phyloP scores from a whole-genome alignment of 2,888 invertebrate species.

The Phasia obesa region DNA sequence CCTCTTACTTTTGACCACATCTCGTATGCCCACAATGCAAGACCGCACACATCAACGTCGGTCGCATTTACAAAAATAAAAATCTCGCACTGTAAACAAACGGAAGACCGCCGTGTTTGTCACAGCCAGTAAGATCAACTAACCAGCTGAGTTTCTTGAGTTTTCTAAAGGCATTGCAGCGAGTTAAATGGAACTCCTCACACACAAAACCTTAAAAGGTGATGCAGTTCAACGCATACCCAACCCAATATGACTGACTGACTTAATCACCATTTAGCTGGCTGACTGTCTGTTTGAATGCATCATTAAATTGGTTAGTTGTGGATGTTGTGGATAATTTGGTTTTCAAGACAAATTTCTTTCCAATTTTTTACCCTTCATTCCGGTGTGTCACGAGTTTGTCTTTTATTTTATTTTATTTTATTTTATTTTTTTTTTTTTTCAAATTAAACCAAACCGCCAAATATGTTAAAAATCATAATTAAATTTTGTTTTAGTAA shows the following conservation, averaged over 20 bases:
- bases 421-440: too few species aligned
- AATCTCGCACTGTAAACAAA: neutral
- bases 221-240: slow-evolving; percentile 57
- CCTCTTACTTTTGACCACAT: too few species aligned
- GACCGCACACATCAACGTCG: slow-evolving; percentile 17
- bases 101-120: neutral
- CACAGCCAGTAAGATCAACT: neutral
- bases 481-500: too few species aligned
- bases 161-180: neutral
- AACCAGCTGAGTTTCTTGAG: slow-evolving; percentile 28
- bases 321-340: slow-evolving; percentile 63
- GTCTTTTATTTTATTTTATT: slow-evolving; percentile 14
- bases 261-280: slow-evolving; percentile 28
- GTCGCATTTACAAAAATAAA: neutral
- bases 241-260: slow-evolving; percentile 33
- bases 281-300: neutral
- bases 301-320: slow-evolving; percentile 29
- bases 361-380: slow-evolving; percentile 2
- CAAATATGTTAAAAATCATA: too few species aligned
- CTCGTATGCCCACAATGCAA: slow-evolving; percentile 13
- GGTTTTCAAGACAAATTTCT: slow-evolving; percentile 37
- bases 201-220: neutral
- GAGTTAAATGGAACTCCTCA: slow-evolving; percentile 4
- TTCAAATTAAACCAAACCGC: too few species aligned
- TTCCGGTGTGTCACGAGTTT: neutral